phyloP scores from a whole-genome alignment of 2,888 invertebrate species.

The Melitaea athalia region DNA sequence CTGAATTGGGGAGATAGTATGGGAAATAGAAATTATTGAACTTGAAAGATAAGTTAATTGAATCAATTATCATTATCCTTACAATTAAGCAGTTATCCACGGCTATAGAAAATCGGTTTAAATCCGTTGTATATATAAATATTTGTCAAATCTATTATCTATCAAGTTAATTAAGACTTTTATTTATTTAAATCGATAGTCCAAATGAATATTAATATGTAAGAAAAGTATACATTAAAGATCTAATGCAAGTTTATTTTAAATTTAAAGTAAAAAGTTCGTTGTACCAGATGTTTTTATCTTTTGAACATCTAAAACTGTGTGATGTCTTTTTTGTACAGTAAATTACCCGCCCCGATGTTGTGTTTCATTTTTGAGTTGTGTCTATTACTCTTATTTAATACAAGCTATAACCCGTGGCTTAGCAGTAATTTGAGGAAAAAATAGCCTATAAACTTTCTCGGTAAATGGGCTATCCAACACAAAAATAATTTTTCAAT shows the following conservation, averaged over 20 bases:
- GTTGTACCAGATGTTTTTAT: conserved; percentile 1
- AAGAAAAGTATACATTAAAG: conserved; percentile 10
- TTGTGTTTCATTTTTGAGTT: too few relatives aligned
- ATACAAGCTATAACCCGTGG: too few relatives aligned
- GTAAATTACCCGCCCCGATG: too few relatives aligned
- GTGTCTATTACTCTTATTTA: too few relatives aligned
- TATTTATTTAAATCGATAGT: conserved; percentile 19
- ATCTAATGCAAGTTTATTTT: conserved; percentile 2
- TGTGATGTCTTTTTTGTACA: not conserved
- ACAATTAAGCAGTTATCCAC: not conserved
- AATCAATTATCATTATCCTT: not conserved
- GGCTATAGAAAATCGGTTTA: not conserved
- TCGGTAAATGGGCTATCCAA: too few relatives aligned
- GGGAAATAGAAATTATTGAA: not conserved
- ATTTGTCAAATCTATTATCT: conserved; percentile 16
- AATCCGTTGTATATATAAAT: not conserved
- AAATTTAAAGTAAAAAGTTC: conserved; percentile 7
- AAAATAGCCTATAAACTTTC: too few relatives aligned
- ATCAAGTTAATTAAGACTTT: conserved; percentile 20
- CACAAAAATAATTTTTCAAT: too few relatives aligned
- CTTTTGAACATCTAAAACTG: conserved; percentile 1
- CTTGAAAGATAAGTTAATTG: not conserved
- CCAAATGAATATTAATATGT: conserved; percentile 23
- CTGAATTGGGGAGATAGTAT: too few relatives aligned
- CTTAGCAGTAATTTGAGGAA: too few relatives aligned